Conservation (phyloP, 1,140 invertebrate genomes). For the Calliphora vicina region DNA sequence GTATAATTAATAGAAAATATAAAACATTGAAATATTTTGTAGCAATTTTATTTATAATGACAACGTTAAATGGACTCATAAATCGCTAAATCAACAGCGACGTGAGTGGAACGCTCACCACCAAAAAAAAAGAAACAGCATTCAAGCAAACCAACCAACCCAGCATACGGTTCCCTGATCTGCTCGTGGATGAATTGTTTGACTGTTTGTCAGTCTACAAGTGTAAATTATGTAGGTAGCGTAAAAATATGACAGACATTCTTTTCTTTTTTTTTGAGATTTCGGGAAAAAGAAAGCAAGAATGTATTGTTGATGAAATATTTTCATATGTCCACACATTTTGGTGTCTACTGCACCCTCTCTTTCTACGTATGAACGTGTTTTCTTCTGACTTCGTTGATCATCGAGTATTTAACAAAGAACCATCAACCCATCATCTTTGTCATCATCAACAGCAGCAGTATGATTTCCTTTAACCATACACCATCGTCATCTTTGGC, state of each 20-base stretch:
- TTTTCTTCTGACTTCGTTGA: neutral
- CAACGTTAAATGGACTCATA: slow-evolving; percentile 9
- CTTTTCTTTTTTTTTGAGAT: neutral
- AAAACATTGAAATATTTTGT: slow-evolving; percentile 16
- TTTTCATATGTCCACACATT: neutral
- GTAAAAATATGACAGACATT: neutral
- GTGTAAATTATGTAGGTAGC: neutral
- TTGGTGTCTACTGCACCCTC: neutral
- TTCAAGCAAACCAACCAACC: neutral
- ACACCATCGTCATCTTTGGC: slow-evolving; percentile 4
- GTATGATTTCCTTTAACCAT: neutral
- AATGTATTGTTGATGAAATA: neutral
- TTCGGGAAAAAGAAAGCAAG: neutral
- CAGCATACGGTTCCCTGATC: neutral
- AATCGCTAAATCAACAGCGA: slow-evolving; percentile 9
- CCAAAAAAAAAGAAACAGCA: neutral
- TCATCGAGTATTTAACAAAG: neutral
- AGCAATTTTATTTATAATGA: neutral
- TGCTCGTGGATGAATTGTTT: neutral
- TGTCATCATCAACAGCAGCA: neutral
- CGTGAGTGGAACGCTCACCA: neutral
- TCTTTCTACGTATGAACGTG: neutral
- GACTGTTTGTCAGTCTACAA: no score
- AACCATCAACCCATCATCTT: neutral
- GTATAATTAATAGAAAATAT: neutral